Base-by-base conservation (phyloP, 2,113 vertebrate species). In the Phalacrocorax carbo region DNA sequence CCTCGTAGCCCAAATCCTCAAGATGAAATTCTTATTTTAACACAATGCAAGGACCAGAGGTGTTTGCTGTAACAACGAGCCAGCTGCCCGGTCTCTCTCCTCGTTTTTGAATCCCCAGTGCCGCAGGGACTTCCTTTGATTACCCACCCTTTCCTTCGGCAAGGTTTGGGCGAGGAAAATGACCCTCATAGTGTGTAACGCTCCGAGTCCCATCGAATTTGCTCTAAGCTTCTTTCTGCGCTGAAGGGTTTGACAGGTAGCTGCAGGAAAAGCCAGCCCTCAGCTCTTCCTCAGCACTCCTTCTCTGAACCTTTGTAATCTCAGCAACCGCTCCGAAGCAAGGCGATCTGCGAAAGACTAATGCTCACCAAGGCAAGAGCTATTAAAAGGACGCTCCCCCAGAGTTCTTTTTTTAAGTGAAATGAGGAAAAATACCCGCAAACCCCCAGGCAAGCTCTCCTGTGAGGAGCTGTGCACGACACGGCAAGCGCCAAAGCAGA, bases 391-490 rank as follows among this genome's bases (percentile, higher is more conserved):
- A 8, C 48, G 8, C 65, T 8, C 20, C 36, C 44, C 36, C 30
- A 7, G 19, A 29, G n/a, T 6, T 46, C 34, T 38, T 14, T 0
- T 60, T 52, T 68, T 19, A 29, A 68, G 32, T 44, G 36, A 36
- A 87, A 30, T 0, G 6, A 64, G 18, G 18, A 48, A 32, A 30
- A 42, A 13, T 6, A 11, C 17, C 40, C 36, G 14, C 4, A 54
- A 76, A 55, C 13, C 34, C 32, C 32, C 30, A 15, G 0, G 3
- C 5, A 8, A 19, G 44, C 25, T 7, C 60, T 44, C 27, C 66
- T 5, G n/a, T 0, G 46, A 51, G 36, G 54, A 61, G 62, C 78
- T 7, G 23, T 3, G 1, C 2, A 7, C 3, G 1, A 2, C 3
- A 8, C 70, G 20, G 32, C 2, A 3, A 44, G 54, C 52, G 4